Conservation (phyloP, 2,797 vertebrate genomes). For the Pipistrellus pipistrellus region DNA sequence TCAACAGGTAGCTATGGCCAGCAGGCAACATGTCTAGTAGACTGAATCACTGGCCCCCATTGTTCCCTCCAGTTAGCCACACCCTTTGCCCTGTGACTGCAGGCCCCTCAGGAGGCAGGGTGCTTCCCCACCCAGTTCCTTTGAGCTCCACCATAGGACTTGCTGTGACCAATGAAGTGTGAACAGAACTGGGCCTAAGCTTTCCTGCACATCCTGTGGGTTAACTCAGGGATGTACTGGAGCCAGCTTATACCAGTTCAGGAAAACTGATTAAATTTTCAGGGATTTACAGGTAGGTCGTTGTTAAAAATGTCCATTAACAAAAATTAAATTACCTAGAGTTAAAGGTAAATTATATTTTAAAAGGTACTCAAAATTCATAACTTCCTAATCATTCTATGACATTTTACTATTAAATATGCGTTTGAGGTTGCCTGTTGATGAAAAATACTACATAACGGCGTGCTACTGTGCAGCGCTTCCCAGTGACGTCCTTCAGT, state of each 20-base stretch:
- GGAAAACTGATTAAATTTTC: background rate
- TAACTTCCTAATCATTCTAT: conserved; percentile 42
- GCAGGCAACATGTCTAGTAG: background rate
- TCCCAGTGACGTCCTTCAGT: background rate
- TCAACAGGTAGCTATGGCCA: background rate
- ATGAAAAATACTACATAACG: background rate
- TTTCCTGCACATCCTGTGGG: background rate
- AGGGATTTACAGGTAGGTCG: background rate
- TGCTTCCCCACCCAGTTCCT: background rate
- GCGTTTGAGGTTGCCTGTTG: background rate
- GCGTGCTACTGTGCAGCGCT: background rate
- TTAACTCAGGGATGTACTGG: background rate
- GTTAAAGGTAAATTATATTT: background rate
- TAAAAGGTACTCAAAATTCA: conserved; percentile 22
- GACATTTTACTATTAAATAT: background rate
- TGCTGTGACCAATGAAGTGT: background rate
- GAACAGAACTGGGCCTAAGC: background rate
- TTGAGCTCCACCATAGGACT: background rate
- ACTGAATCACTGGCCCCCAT: background rate
- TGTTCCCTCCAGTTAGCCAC: background rate
- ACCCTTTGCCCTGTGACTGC: background rate
- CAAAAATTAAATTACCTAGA: conserved; percentile 2
- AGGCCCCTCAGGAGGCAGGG: background rate
- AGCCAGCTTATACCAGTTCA: background rate
- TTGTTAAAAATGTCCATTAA: conserved; percentile 1